Evolutionary conservation across 1,140 invertebrate genomes (phyloP).

Genomic region (Reticulitermes speratus): DNA sequence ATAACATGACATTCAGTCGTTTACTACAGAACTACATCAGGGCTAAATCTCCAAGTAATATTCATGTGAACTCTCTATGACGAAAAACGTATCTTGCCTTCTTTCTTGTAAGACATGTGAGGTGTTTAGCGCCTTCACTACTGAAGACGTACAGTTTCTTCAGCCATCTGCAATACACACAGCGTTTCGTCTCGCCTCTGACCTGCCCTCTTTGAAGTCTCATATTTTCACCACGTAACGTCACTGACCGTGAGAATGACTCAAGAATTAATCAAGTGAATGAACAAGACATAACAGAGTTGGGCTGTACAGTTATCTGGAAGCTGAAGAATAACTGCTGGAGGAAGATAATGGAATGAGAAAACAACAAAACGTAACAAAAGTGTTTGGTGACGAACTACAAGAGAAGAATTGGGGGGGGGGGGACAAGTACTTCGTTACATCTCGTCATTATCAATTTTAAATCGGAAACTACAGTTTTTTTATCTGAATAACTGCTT

Average conservation of each 20-base stretch:
- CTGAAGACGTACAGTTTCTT: neutral
- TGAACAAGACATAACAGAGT: neutral
- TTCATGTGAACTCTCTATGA: neutral
- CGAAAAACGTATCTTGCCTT: neutral
- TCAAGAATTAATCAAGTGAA: neutral
- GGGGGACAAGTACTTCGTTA: no score
- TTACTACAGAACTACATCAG: neutral
- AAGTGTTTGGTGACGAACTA: neutral
- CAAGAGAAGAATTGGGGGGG: neutral
- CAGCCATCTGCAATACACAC: neutral
- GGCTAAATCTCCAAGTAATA: neutral
- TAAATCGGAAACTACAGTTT: no score
- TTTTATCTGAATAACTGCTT: no score
- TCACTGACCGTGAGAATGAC: neutral
- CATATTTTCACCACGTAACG: neutral
- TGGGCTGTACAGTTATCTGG: neutral
- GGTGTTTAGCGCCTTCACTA: neutral
- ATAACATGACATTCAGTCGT: neutral
- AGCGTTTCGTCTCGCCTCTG: neutral
- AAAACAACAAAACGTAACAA: neutral
- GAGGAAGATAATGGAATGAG: neutral
- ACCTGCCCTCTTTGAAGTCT: neutral
- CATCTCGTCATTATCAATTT: no score
- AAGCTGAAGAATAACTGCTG: neutral
- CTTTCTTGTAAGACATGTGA: neutral